Conservation (phyloP, 2,888 invertebrate species). For the Caenorhabditis macrosperma region DNA sequence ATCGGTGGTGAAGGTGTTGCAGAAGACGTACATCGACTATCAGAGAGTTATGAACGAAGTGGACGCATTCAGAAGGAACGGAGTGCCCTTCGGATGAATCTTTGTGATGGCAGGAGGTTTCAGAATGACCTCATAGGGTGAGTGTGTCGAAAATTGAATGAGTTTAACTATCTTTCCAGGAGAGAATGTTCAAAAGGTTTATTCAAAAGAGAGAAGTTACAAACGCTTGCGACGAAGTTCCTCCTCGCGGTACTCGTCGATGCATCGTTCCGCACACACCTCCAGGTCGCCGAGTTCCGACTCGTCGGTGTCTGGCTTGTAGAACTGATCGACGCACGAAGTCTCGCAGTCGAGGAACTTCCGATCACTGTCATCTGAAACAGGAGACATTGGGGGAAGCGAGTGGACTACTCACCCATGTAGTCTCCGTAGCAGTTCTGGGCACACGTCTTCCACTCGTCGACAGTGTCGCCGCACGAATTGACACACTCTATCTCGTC, state of each 20-base stretch:
- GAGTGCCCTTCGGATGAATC: too few relatives aligned
- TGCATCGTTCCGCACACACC: conserved; percentile 23
- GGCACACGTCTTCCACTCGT: conserved; percentile 35
- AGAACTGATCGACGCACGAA: conserved; percentile 22
- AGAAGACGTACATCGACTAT: neutral
- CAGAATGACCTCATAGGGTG: too few relatives aligned
- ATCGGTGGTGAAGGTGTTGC: neutral
- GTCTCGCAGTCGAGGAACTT: conserved; percentile 32
- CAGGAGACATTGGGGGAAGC: too few relatives aligned
- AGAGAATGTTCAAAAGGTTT: too few relatives aligned
- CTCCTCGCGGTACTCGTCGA: conserved; percentile 35
- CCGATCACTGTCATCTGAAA: conserved; percentile 27
- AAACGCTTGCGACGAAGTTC: too few relatives aligned
- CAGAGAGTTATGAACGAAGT: neutral
- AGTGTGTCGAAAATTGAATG: too few relatives aligned
- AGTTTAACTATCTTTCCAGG: too few relatives aligned
- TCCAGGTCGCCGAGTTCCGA: conserved; percentile 19
- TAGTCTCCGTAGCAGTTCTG: conserved; percentile 16
- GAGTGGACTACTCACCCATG: conserved; percentile 40
- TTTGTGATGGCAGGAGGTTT: too few relatives aligned
- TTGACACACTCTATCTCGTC: conserved; percentile 35
- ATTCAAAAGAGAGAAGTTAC: neutral
- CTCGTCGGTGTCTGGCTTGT: conserved; percentile 11
- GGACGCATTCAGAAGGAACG: neutral
- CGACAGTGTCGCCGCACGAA: conserved; percentile 26